Conservation (phyloP, 2,113 vertebrate genomes). For the Epinephelus cyanopodus region DNA sequence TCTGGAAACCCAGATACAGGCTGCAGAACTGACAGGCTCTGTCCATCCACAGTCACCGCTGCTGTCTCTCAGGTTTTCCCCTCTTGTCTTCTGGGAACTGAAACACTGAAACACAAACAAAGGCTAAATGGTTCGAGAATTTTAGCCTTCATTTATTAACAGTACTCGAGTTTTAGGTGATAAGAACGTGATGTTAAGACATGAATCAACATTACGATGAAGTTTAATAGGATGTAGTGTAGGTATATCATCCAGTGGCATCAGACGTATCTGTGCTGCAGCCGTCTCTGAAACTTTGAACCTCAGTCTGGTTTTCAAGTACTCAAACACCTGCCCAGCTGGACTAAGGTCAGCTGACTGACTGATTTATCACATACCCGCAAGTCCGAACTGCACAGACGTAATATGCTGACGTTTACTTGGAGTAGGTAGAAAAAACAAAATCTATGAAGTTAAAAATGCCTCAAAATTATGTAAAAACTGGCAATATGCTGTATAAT, state of each 20-base stretch:
- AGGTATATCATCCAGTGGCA: neutral
- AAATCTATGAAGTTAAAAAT: too few relatives aligned
- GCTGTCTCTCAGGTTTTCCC: neutral
- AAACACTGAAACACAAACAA: neutral
- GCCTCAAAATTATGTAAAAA: too few relatives aligned
- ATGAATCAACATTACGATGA: neutral
- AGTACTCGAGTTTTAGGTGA: neutral
- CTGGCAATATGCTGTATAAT: too few relatives aligned
- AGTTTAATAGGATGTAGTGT: neutral
- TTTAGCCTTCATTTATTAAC: neutral
- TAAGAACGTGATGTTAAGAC: neutral
- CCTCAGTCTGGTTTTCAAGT: neutral
- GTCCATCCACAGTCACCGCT: neutral
- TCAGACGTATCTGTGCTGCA: neutral
- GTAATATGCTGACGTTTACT: neutral
- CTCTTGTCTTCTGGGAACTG: neutral
- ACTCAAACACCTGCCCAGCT: neutral
- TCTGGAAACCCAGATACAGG: neutral
- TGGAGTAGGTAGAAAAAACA: neutral
- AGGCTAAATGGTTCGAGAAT: neutral
- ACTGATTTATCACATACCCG: too few relatives aligned
- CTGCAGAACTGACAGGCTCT: neutral
- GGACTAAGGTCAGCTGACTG: neutral
- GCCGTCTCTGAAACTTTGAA: neutral
- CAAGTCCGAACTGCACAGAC: neutral